A percentile compares a stretch with the other conserved stretches of the same genome.
phyloP scores from a whole-genome alignment of 2,113 vertebrate species.

The Grantiella picta region DNA sequence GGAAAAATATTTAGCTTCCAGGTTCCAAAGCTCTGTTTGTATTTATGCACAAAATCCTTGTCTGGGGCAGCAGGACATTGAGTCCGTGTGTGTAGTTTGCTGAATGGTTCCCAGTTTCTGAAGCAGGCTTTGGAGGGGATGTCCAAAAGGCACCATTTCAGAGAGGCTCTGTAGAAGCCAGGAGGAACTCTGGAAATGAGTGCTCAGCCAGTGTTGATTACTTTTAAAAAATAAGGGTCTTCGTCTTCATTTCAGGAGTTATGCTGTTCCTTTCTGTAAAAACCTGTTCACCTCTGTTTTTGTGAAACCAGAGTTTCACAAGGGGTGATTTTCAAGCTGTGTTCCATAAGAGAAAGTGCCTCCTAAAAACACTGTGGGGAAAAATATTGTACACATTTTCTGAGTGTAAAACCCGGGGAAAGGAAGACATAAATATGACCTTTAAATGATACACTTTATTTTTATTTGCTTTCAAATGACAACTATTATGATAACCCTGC shows the following conservation, averaged over 20 bases:
- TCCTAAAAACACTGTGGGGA: background rate
- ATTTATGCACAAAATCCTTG: background rate
- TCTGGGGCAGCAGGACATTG: background rate
- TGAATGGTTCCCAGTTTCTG: background rate
- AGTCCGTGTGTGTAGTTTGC: background rate
- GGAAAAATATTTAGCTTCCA: background rate
- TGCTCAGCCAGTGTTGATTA: background rate
- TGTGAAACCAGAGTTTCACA: background rate
- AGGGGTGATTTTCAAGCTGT: background rate
- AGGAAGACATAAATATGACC: background rate
- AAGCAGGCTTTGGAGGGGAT: background rate
- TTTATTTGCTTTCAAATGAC: slow-evolving; percentile 5
- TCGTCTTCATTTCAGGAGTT: background rate
- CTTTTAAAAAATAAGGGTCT: background rate
- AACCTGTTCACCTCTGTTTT: background rate
- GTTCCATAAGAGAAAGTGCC: background rate
- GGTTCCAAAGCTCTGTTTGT: background rate
- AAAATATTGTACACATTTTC: background rate
- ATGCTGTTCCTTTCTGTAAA: background rate
- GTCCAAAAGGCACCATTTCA: background rate
- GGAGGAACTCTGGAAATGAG: background rate
- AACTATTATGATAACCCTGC: background rate
- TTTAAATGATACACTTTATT: background rate
- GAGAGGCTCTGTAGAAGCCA: background rate
- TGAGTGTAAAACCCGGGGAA: background rate